Base-by-base conservation (phyloP, 2,888 invertebrate species). In the Melolontha melolontha region DNA sequence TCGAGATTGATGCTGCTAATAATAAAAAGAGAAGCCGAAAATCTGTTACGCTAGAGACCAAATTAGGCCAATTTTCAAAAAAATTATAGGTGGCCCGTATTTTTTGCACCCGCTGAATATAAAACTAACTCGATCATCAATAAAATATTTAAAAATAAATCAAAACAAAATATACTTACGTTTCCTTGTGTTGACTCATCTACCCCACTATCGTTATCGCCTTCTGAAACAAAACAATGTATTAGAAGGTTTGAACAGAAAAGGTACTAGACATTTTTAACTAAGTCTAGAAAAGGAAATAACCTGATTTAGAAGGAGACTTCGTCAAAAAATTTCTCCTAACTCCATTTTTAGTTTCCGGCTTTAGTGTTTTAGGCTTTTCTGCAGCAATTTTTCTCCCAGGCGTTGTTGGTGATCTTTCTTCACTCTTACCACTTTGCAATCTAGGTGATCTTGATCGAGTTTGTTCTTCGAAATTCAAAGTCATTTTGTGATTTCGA, bases 121-220 rank as follows among this genome's bases (percentile, higher is more conserved):
- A n/a, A n/a, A n/a, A n/a, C n/a, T n/a, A n/a, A n/a, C n/a, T n/a
- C n/a, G n/a, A n/a, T n/a, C n/a, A n/a, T n/a, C 22, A 22, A 22
- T 22, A 22, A 22, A 22, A 22, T 22, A 22, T 4, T 22, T 22
- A 2, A 22, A 22, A 22, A 22, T 22, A 12, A n/a, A 14, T 44
- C n/a, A 44, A 44, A 44, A n/a, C 11, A 63, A 59, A 59, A 7
- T 22, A n/a, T 66, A 86, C 91, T 88, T 85, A 93, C 92, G 85
- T 91, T 90, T 83, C 91, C 91, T 83, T 92, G 92, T 64, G 91
- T 92, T 67, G 91, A 90, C 82, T 93, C 93, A 81, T 93, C 92
- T 34, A 92, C 92, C 50, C 92, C 93, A 79, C 92, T 93, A 77
- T 93, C 93, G 77, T 93, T 93, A 81, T 92, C 93, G 41, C 92